A percentile compares a stretch with the other conserved stretches of the same genome.
Conservation (phyloP, 2,888 invertebrate genomes). For the Eupithecia dodoneata region DNA sequence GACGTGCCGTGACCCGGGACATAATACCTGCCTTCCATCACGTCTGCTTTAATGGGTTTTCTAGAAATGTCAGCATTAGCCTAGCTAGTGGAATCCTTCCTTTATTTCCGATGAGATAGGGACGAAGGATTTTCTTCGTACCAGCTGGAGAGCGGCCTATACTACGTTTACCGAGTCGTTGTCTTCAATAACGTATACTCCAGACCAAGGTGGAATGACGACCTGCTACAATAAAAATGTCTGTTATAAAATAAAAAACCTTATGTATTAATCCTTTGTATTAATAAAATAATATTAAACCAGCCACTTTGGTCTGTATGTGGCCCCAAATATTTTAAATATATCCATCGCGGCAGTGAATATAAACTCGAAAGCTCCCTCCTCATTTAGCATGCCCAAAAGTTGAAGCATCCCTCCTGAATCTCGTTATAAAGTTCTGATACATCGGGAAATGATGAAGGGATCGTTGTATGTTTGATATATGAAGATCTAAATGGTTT, state of each 20-base stretch:
- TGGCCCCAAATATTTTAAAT: neutral
- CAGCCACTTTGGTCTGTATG: neutral
- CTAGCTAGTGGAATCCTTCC: neutral
- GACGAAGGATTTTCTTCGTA: too few species aligned
- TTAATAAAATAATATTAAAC: too few species aligned
- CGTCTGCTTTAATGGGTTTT: slow-evolving; percentile 11
- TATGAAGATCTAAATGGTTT: neutral
- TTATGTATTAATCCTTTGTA: too few species aligned
- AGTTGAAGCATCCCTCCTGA: slow-evolving; percentile 4
- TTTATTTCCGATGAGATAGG: neutral
- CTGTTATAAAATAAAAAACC: too few species aligned
- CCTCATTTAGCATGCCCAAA: neutral
- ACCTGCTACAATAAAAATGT: too few species aligned
- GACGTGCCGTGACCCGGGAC: slow-evolving; percentile 7
- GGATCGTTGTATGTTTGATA: neutral
- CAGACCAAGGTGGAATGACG: too few species aligned
- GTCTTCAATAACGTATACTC: too few species aligned
- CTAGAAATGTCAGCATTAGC: slow-evolving; percentile 13
- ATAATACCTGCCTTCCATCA: slow-evolving; percentile 12
- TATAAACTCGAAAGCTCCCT: neutral
- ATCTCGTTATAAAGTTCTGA: slow-evolving; percentile 3
- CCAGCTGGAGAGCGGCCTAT: too few species aligned
- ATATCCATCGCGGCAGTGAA: neutral
- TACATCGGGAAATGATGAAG: slow-evolving; percentile 1
- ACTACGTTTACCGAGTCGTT: too few species aligned